Evolutionary conservation across 2,888 invertebrate genomes (phyloP).

Genomic region (Lydus trimaculatus): DNA sequence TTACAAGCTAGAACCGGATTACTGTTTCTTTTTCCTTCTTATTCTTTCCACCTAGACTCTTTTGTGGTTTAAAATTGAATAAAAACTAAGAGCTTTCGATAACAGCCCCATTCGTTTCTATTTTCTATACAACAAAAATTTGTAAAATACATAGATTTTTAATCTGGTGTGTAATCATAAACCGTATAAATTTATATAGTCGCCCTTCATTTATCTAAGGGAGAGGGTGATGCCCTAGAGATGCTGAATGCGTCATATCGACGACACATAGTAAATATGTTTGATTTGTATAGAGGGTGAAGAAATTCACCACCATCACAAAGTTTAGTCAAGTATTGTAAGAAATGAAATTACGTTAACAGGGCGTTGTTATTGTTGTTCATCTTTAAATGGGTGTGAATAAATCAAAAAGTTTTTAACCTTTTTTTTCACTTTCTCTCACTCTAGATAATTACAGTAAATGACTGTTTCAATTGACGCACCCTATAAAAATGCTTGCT

Average conservation of each 20-base stretch:
- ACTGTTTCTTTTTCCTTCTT: constrained; percentile 17
- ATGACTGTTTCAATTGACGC: not conserved
- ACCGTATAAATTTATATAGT: constrained; percentile 27
- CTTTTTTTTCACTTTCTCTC: not conserved
- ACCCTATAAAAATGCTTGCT: constrained; percentile 3
- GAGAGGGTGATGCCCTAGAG: constrained; percentile 26
- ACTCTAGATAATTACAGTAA: not conserved
- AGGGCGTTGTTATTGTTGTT: constrained; percentile 18
- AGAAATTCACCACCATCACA: constrained; percentile 21
- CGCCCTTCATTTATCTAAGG: constrained; percentile 29
- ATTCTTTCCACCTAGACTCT: not conserved
- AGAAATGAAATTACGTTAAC: constrained; percentile 22
- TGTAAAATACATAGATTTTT: constrained; percentile 19
- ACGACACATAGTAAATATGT: constrained; percentile 29
- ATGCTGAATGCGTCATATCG: constrained; percentile 33
- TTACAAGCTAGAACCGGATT: constrained; percentile 24
- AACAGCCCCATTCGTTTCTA: not conserved
- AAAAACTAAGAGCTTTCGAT: constrained; percentile 20
- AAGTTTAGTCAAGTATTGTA: constrained; percentile 25
- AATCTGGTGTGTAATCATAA: constrained; percentile 24
- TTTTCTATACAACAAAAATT: not conserved
- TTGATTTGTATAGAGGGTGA: constrained; percentile 28
- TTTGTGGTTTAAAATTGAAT: constrained; percentile 20
- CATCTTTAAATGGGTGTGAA: constrained; percentile 20
- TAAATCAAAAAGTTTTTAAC: constrained; percentile 12